These are phyloP conservation scores for Mastigias papua DNA, from an alignment of 30 jellyfish, hydroid and myxozoan species.

Conservation along the genomic window DNA sequence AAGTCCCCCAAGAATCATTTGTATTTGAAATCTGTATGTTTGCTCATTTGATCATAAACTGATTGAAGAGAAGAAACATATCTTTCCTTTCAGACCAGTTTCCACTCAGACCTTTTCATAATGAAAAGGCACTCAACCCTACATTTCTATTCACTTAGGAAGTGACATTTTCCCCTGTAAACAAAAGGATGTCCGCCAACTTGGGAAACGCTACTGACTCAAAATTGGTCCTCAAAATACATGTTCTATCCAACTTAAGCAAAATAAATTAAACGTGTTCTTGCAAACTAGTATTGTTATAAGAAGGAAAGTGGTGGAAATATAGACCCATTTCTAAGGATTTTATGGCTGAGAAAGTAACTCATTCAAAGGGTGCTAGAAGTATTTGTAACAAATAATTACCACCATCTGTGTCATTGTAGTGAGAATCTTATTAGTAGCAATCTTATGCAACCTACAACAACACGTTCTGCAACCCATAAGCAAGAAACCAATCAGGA, in stretches of 20 bases:
- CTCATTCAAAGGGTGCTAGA: not conserved
- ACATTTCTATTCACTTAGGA: constrained; percentile 11
- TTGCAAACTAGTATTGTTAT: constrained; percentile 6
- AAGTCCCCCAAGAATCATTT: constrained; percentile 2
- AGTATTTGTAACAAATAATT: not conserved
- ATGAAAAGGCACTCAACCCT: constrained; percentile 10
- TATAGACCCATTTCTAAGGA: constrained; percentile 4
- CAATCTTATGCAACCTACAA: too few species aligned
- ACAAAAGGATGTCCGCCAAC: not conserved
- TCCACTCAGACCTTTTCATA: not conserved
- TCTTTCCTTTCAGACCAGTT: constrained; percentile 3
- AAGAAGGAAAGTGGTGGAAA: not conserved
- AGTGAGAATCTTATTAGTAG: too few species aligned
- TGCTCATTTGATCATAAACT: not conserved
- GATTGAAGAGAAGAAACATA: constrained; percentile 14
- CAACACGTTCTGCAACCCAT: not conserved
- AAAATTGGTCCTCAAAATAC: not conserved
- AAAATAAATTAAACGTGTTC: not conserved
- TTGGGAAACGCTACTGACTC: not conserved
- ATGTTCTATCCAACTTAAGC: not conserved
- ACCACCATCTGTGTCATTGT: constrained; percentile 19
- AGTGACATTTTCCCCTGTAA: constrained; percentile 2
- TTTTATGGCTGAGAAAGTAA: constrained; percentile 4
- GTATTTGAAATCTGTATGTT: not conserved
- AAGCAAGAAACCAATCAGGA: not conserved